Evolutionary conservation across 35 echinoderm and acorn worm genomes (phyloP), one percentile per base, ranked within the genome.

Genomic region (Apostichopus japonicus): DNA sequence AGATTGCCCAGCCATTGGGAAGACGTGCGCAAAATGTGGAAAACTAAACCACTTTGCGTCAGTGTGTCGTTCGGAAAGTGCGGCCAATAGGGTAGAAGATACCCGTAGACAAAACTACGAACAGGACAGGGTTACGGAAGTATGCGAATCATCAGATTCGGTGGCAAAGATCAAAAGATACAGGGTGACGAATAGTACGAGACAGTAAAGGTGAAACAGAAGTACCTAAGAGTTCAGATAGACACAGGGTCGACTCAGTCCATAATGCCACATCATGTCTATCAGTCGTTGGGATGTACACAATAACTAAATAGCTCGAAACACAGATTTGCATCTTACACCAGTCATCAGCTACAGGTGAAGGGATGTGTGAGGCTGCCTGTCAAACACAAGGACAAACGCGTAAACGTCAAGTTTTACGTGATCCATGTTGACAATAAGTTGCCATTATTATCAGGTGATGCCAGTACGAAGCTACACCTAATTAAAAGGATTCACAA

Each of bases 31-130:
- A 54, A 90, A 90, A 57, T 94, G 94, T 57, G 54, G 93, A 5
- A 94, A 94, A 82, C 54, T 4, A 16, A 98, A 91, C 51, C 93
- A 96, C 51, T 98, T 98, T 79, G 93, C 93, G 21, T 33, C 84
- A 17, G 80, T 95, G 9, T 95, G 96, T 53, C 80, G 90, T 15
- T 93, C 63, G 33, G 24, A 9, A 33, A 82, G 57, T 9, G 55
- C 86, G 56, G 77, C 65, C 72, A 71, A 94, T 80, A 56, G 62
- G 51, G 63, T 94, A 1, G 61, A 88, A 71, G 54, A 16, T 1
- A 87, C 55, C 23, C 54, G 4, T 33, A 33, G 27, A 33, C 27
- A 33, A 33, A 33, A 33, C 27, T 33, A 33, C 19, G 52, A 8
- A 10, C 22, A 87, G 84, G 24, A 10, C 55, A 87, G 11, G 25